phyloP scores from a whole-genome alignment of 1,140 invertebrate species.

The Drosophila yakuba region DNA sequence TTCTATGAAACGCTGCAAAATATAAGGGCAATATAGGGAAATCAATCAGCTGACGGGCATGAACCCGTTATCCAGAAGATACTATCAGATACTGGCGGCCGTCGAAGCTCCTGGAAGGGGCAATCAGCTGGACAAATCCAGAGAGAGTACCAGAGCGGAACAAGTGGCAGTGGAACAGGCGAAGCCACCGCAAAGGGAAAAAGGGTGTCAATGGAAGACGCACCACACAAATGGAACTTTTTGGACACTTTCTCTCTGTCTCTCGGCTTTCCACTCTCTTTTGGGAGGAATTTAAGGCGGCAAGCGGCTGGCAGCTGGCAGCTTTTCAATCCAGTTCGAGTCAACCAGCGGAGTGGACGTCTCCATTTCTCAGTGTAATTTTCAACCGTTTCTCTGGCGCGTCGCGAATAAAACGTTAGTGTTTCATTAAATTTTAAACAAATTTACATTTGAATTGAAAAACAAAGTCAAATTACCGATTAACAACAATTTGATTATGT shows the following conservation, averaged over 20 bases:
- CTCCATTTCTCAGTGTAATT: constrained; percentile 14
- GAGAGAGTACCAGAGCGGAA: constrained; percentile 9
- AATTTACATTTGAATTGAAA: constrained; percentile 1
- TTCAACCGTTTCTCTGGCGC: constrained; percentile 27
- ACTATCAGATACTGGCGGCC: not conserved
- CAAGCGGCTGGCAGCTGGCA: constrained; percentile 45
- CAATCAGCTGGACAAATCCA: constrained; percentile 59
- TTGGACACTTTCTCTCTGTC: constrained; percentile 62
- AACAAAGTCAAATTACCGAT: constrained; percentile 3
- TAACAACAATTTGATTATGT: constrained; percentile 11
- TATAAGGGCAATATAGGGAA: no score
- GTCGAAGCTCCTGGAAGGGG: constrained; percentile 15
- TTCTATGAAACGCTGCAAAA: no score
- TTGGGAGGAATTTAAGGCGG: constrained; percentile 20
- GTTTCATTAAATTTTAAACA: constrained; percentile 22
- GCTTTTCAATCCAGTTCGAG: constrained; percentile 80
- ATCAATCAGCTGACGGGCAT: constrained; percentile 24
- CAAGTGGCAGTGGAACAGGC: constrained; percentile 16
- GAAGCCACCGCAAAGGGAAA: constrained; percentile 32
- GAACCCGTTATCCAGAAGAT: not conserved
- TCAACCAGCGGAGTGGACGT: constrained; percentile 69
- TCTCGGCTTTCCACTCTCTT: constrained; percentile 4
- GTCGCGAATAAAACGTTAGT: constrained; percentile 46
- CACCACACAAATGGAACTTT: constrained; percentile 41
- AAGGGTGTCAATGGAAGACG: constrained; percentile 80